These are phyloP conservation scores for Oophaga sylvatica DNA, from an alignment of 2,797 vertebrate genomes.

Conservation along the genomic window DNA sequence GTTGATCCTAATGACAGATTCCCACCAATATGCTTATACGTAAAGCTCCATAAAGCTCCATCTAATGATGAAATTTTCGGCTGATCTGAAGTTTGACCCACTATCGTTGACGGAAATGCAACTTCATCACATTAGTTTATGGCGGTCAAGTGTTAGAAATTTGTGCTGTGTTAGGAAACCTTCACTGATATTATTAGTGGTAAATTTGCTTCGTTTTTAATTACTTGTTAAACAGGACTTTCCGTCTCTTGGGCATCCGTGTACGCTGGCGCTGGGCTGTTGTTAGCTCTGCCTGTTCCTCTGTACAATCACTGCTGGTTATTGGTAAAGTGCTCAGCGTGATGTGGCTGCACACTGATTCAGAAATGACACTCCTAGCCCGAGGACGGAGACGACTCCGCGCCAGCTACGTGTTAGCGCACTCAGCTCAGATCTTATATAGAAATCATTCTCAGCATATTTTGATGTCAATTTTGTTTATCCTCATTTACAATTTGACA, in stretches of 20 bases:
- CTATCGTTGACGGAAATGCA: no score
- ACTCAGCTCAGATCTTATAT: slow-evolving; percentile 6
- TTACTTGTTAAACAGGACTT: background rate
- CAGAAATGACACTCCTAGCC: background rate
- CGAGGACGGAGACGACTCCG: background rate
- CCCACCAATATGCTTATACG: no score
- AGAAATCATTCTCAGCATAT: background rate
- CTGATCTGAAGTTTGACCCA: background rate
- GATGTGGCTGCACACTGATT: background rate
- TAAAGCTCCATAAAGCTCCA: background rate
- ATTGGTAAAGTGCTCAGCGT: slow-evolving; percentile 14
- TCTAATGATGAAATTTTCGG: background rate
- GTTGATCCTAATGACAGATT: no score
- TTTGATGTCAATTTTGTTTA: background rate
- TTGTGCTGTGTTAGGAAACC: background rate
- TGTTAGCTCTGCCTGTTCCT: background rate
- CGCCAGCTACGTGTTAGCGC: background rate
- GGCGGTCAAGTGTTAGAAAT: background rate
- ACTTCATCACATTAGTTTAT: background rate
- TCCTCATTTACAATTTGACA: slow-evolving; percentile 9
- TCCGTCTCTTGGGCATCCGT: background rate
- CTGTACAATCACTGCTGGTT: slow-evolving; percentile 12
- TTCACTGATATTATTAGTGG: background rate
- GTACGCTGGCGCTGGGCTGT: background rate
- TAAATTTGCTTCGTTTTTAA: background rate